phyloP scores from a whole-genome alignment of 2,888 invertebrate species.

The Drosophila kambysellisi region DNA sequence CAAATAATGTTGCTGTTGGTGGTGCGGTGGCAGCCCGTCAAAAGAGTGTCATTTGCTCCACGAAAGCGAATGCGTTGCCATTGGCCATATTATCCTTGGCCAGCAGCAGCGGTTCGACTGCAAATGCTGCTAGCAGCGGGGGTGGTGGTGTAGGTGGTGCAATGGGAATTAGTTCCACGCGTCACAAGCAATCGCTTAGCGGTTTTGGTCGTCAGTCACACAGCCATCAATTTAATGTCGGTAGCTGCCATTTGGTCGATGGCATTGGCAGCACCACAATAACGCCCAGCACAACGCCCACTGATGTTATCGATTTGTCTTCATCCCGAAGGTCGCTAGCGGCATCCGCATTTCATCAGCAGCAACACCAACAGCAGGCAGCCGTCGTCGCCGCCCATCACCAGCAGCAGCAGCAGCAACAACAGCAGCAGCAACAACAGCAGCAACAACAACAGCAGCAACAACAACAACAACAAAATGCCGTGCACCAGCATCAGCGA shows the following conservation, averaged over 20 bases:
- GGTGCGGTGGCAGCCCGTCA: constrained; percentile 62
- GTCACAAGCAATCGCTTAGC: constrained; percentile 50
- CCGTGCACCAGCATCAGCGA: constrained; percentile 77
- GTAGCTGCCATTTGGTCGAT: constrained; percentile 45
- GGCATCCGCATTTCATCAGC: constrained; percentile 81
- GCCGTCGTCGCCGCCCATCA: constrained; percentile 74
- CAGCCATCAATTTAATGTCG: constrained; percentile 64
- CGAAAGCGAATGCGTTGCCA: constrained; percentile 74
- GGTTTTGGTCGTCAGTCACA: constrained; percentile 66
- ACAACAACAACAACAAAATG: constrained; percentile 42
- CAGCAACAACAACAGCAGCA: constrained; percentile 76
- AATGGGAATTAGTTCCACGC: constrained; percentile 37
- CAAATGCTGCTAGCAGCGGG: constrained; percentile 5
- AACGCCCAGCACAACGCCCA: constrained; percentile 78
- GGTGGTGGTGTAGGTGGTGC: constrained; percentile 16
- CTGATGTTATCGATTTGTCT: constrained; percentile 86
- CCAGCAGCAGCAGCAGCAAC: constrained; percentile 70
- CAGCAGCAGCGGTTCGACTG: not conserved
- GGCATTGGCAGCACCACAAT: constrained; percentile 62
- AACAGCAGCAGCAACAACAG: constrained; percentile 80
- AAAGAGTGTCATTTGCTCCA: constrained; percentile 84
- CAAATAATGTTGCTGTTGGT: constrained; percentile 3
- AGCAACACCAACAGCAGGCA: constrained; percentile 77
- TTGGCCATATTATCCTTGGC: constrained; percentile 67
- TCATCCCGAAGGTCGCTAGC: constrained; percentile 86